Percentiles rank a stretch among this genome's conserved stretches.
phyloP scores from a whole-genome alignment of 2,797 vertebrate species.

The Megaceryle alcyon region DNA sequence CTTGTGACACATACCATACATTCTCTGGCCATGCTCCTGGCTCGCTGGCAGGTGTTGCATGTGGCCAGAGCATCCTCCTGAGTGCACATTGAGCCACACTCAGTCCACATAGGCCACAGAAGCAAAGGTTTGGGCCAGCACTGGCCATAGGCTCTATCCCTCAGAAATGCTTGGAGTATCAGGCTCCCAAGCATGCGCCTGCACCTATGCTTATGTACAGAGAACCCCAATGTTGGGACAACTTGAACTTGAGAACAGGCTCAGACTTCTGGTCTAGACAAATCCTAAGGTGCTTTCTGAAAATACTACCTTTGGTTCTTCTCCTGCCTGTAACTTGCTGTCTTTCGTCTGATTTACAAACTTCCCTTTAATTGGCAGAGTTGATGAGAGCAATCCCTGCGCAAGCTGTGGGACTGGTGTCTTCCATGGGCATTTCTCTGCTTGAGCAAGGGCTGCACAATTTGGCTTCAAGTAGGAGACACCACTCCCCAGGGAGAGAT shows the following conservation, averaged over 20 bases:
- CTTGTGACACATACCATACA: rapidly evolving
- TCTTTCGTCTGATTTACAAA: background rate
- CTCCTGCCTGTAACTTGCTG: background rate
- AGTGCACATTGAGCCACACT: rapidly evolving
- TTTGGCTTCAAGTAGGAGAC: background rate
- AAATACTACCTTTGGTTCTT: background rate
- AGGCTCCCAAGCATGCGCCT: background rate
- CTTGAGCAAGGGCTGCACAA: background rate
- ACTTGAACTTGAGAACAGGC: background rate
- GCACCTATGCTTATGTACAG: background rate
- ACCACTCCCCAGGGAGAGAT: background rate
- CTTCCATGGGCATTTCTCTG: background rate
- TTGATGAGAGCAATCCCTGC: background rate
- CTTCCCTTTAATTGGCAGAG: background rate
- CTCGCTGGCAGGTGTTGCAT: background rate
- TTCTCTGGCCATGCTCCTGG: background rate
- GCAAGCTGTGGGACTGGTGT: background rate
- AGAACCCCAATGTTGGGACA: background rate
- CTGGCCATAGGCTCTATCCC: background rate
- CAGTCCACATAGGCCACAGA: background rate
- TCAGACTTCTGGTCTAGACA: slow-evolving; percentile 27
- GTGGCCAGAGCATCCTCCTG: background rate
- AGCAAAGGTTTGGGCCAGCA: background rate
- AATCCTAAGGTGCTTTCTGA: slow-evolving; percentile 30
- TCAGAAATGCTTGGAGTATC: background rate